A percentile compares a stretch with the other conserved stretches of the same genome.
These are phyloP conservation scores for Lordiphosa clarofinis DNA, from an alignment of 1,140 invertebrate species.

Conservation along the genomic window DNA sequence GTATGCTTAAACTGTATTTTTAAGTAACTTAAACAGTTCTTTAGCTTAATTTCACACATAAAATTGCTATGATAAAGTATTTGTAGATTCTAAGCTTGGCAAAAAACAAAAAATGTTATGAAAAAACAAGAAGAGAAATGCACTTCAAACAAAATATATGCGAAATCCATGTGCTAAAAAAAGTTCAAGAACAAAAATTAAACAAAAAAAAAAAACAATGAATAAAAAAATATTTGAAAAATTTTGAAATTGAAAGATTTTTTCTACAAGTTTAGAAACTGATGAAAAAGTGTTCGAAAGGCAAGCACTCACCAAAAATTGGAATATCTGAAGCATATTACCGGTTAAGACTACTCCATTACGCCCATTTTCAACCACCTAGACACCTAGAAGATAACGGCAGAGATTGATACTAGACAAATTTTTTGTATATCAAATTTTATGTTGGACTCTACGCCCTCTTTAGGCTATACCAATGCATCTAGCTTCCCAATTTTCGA, in stretches of 20 bases:
- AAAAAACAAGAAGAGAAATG: conserved; percentile 14
- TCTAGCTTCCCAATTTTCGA: too few species aligned
- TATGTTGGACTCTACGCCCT: too few species aligned
- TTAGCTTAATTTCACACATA: conserved; percentile 52
- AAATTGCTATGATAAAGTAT: conserved; percentile 59
- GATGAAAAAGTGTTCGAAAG: too few species aligned
- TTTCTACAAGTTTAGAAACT: not conserved
- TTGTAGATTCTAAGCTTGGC: conserved; percentile 58
- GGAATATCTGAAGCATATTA: too few species aligned
- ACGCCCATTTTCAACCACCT: too few species aligned
- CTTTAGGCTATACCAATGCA: too few species aligned
- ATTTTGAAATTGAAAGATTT: not conserved
- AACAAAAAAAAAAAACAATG: conserved; percentile 19
- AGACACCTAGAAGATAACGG: too few species aligned
- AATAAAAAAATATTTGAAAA: conserved; percentile 23
- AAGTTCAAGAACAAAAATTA: conserved; percentile 27
- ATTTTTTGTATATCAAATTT: too few species aligned
- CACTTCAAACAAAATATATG: conserved; percentile 35
- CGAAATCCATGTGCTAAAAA: conserved; percentile 61
- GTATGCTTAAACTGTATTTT: too few species aligned
- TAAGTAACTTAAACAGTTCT: conserved; percentile 63
- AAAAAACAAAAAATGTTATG: conserved; percentile 31
- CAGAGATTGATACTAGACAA: too few species aligned
- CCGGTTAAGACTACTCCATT: too few species aligned
- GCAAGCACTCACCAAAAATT: too few species aligned